Base-by-base conservation (phyloP, 2,888 invertebrate species). In the Diaphora mendica region DNA sequence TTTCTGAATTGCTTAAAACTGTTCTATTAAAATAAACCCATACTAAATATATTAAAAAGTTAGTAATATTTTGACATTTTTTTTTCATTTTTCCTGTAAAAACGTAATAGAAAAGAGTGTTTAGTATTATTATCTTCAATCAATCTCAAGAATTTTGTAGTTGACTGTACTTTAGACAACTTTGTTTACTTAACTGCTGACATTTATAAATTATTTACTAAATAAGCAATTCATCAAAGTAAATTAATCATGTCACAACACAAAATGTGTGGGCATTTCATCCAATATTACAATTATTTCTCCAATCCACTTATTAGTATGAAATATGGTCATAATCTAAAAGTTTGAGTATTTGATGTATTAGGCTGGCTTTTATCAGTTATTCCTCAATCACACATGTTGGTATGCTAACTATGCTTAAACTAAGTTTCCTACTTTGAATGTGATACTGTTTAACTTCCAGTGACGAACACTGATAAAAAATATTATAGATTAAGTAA, bases 1-100 rank as follows among this genome's bases (percentile, higher is more conserved):
- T 79, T 77, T 71, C 66, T 9, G 76, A 77, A 82, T 79, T 75
- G 77, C 73, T 83, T 75, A 65, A 83, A 44, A 66, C 59, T 48
- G 9, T 17, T 55, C 15, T 68, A 55, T 7, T 59, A 62, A 30
- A 69, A 48, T 23, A 64, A 64, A 62, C 35, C 44, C 33, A 48
- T 64, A 26, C 5, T 59, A 4, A 59, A 2, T 59, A 26, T 55
- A 13, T 26, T 20, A 48, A 51, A 23, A 62, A 26, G 59, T 62
- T 30, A 26, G 13, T 26, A 3, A 26, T 3, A 59, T 59, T 26
- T n/a, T 26, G 48, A 48, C 20, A 3, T 20, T 48, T 23, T 64
- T 44, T 51, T 26, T 68, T 23, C 17, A 30, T 48, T 44, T 13
- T 48, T 48, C 68, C 48, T 30, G 51, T 30, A 42, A 66, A 39